Percentiles rank a stretch among this genome's conserved stretches.
Evolutionary conservation across 2,888 invertebrate species (phyloP).

Genomic region (Choristoneura rosaceana): DNA sequence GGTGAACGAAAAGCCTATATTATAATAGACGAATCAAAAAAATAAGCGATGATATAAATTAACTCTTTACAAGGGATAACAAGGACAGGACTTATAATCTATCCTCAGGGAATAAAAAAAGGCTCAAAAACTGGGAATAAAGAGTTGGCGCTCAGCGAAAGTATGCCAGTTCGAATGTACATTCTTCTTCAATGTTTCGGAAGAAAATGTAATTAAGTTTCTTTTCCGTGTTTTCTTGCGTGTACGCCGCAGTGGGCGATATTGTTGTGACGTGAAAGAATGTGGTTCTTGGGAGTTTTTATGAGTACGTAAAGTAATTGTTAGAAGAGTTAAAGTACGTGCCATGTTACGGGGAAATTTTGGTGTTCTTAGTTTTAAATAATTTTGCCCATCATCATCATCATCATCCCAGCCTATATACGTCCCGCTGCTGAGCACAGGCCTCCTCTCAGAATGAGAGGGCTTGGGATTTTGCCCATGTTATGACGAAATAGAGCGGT

Average conservation of each 20-base stretch:
- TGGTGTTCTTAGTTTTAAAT: no score
- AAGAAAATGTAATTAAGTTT: slow-evolving; percentile 30
- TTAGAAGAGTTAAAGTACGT: no score
- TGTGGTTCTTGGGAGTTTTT: not conserved
- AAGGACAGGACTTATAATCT: slow-evolving; percentile 10
- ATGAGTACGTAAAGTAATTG: no score
- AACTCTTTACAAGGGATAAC: slow-evolving; percentile 26
- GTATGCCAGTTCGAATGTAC: not conserved
- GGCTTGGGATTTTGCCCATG: no score
- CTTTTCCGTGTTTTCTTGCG: slow-evolving; percentile 1
- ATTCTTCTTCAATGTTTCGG: slow-evolving; percentile 14
- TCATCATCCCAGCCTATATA: no score
- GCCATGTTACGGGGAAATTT: no score
- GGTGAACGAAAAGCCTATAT: no score
- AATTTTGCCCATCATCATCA: no score
- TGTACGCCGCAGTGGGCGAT: not conserved
- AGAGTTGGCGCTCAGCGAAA: slow-evolving; percentile 10
- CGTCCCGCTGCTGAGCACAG: no score
- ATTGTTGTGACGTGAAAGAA: not conserved
- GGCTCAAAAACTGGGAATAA: slow-evolving; percentile 4
- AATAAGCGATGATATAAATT: not conserved
- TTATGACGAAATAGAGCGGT: no score
- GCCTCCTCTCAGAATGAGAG: no score
- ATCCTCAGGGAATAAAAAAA: slow-evolving; percentile 17
- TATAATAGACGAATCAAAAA: no score